Percentiles rank a stretch among this genome's conserved stretches.
phyloP scores from a whole-genome alignment of 2,888 invertebrate species.

The Phengaris alcon region DNA sequence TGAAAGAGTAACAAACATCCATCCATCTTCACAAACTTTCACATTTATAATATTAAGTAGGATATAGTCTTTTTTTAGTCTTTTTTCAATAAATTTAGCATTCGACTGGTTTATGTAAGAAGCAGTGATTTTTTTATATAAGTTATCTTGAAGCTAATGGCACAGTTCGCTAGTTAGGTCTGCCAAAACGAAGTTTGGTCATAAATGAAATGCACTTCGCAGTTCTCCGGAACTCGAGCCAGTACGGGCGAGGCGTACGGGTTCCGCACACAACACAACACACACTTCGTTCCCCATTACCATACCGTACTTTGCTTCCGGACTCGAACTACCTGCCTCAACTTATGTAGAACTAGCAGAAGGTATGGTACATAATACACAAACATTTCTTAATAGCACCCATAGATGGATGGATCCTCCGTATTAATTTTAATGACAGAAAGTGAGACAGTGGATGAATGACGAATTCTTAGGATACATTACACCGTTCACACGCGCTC shows the following conservation, averaged over 20 bases:
- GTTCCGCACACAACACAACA: neutral
- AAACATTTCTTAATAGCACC: no score
- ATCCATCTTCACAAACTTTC: no score
- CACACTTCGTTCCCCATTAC: neutral
- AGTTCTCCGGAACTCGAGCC: slow-evolving; percentile 1
- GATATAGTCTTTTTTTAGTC: no score
- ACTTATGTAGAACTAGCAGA: no score
- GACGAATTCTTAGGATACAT: no score
- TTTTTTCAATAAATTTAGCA: neutral
- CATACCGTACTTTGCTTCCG: neutral
- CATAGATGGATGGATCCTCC: no score
- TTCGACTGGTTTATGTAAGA: neutral
- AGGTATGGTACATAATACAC: no score
- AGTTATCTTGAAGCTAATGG: neutral
- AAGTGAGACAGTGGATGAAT: no score
- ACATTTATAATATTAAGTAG: no score
- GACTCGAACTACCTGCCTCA: neutral
- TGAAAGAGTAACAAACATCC: no score
- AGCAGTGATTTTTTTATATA: neutral
- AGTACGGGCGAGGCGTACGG: neutral
- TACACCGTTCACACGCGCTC: no score
- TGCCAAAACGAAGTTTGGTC: slow-evolving; percentile 7
- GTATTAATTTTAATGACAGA: no score
- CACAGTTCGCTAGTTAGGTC: neutral
- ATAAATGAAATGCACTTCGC: slow-evolving; percentile 9